phyloP scores from a whole-genome alignment of 2,888 invertebrate genomes.

The Zelleria hepariella region DNA sequence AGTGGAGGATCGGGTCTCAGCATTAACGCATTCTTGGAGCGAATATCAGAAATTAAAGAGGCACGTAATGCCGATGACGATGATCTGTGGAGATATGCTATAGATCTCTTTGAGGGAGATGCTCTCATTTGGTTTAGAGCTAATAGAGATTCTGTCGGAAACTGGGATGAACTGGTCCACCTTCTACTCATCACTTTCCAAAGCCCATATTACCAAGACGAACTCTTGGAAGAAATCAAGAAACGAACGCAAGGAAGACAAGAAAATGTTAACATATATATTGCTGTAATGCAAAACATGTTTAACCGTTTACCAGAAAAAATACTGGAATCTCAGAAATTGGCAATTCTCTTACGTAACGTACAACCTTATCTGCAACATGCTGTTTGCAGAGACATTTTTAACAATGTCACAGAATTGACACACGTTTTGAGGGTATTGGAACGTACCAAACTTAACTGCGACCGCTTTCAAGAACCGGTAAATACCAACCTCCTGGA shows the following conservation, averaged over 20 bases:
- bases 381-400: conserved; percentile 11
- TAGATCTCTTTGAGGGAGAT: conserved; percentile 5
- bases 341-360: background rate
- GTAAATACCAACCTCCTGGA: background rate
- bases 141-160: background rate
- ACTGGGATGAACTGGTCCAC: background rate
- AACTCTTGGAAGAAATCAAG: conserved; percentile 4
- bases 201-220: conserved; percentile 2
- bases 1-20: too few relatives aligned
- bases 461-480: conserved; percentile 8
- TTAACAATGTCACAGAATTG: conserved; percentile 7
- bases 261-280: conserved; percentile 1
- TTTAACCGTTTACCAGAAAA: conserved; percentile 3
- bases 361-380: conserved; percentile 11
- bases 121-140: conserved; percentile 5
- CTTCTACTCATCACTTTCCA: background rate
- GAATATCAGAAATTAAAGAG: too few relatives aligned
- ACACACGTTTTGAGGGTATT: conserved; percentile 5
- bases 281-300: conserved; percentile 6
- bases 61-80: too few relatives aligned
- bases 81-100: too few relatives aligned
- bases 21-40: too few relatives aligned
- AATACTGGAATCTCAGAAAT: background rate
- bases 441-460: conserved; percentile 10
- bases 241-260: background rate